Conservation (phyloP, 2,797 vertebrate species). For the Petrocephalus schoutedeni region DNA sequence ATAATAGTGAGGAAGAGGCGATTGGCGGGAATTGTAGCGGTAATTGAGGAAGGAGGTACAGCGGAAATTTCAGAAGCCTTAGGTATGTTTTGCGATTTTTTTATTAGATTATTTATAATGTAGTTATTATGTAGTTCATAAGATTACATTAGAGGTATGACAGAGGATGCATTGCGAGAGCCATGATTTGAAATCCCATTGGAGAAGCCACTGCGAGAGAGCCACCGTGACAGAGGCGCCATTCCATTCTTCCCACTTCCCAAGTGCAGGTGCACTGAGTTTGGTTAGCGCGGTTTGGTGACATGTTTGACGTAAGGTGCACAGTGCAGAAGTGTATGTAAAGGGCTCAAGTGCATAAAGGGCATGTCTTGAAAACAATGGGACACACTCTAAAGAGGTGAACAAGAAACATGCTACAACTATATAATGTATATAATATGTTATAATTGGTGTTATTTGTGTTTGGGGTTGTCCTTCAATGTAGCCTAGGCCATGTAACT, state of each 20-base stretch:
- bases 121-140: background rate
- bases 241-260: background rate
- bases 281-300: background rate
- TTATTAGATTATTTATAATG: background rate
- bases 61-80: background rate
- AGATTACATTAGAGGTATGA: background rate
- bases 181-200: background rate
- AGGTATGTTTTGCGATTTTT: background rate
- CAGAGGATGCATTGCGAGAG: background rate
- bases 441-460: too few species aligned
- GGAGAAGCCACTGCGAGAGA: background rate
- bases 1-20: background rate
- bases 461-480: too few species aligned
- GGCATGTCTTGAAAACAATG: too few species aligned
- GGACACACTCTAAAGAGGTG: too few species aligned
- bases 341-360: background rate
- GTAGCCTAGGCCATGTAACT: too few species aligned
- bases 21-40: background rate
- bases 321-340: background rate
- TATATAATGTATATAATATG: too few species aligned
- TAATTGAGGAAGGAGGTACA: background rate
- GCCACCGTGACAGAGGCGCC: background rate
- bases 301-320: background rate
- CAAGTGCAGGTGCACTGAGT: background rate
- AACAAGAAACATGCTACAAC: too few species aligned